Evolutionary conservation across 2,888 invertebrate genomes (phyloP).

Genomic region (Dynastes maya): DNA sequence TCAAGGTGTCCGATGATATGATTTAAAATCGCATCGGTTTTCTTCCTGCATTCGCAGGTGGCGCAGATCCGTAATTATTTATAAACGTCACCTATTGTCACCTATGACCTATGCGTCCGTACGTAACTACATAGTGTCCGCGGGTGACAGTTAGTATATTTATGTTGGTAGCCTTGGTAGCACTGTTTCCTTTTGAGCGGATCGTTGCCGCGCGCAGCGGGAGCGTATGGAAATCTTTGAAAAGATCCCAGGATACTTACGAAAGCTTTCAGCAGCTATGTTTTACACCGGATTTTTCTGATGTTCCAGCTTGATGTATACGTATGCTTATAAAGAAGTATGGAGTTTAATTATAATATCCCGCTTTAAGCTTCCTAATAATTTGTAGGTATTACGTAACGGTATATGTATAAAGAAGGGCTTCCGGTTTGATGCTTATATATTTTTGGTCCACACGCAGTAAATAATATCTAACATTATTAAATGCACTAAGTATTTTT

Average conservation of each 20-base stretch:
- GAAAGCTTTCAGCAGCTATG: conserved; percentile 22
- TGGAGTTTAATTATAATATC: no score
- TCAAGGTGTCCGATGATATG: conserved; percentile 53
- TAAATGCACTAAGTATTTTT: no score
- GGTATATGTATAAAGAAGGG: no score
- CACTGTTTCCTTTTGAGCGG: conserved; percentile 46
- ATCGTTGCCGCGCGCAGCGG: conserved; percentile 51
- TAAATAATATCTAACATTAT: no score
- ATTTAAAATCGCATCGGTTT: conserved; percentile 54
- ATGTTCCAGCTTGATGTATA: background rate
- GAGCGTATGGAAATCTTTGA: conserved; percentile 27
- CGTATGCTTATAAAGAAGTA: background rate
- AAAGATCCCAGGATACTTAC: conserved; percentile 9
- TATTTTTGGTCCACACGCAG: no score
- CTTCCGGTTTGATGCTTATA: no score
- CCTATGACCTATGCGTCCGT: conserved; percentile 54
- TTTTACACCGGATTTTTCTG: conserved; percentile 9
- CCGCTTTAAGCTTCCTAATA: no score
- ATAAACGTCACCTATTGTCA: conserved; percentile 53
- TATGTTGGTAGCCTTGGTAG: conserved; percentile 55
- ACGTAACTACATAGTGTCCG: conserved; percentile 50
- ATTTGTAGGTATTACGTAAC: no score
- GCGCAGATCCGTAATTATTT: conserved; percentile 55
- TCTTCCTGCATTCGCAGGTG: conserved; percentile 57
- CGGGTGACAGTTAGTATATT: conserved; percentile 55